Evolutionary conservation across 2,113 vertebrate species (phyloP), one percentile per base, ranked within the genome.

Genomic region (Tamias sibiricus): DNA sequence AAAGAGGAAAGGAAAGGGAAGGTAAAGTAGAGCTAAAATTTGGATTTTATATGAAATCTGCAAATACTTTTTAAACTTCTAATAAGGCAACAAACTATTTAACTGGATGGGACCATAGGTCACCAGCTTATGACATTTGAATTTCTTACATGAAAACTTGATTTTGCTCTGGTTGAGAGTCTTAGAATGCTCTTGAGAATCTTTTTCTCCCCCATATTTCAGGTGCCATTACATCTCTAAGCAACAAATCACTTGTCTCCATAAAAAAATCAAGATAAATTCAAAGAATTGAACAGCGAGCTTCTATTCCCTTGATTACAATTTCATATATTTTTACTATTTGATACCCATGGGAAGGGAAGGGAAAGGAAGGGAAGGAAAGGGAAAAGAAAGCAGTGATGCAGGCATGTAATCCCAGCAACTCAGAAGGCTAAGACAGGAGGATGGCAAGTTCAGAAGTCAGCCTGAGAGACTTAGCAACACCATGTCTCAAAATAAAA

Each of bases 11-110:
- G 54, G 20, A 22, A 22, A 49, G 47, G 54, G 54, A 57, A 24
- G 57, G 20, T 24, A 26, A 72, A 66, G 14, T 69, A 20, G 52
- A 92, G 47, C 62, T 91, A 90, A 90, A 87, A 84, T 87, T 84
- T 94, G 37, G 76, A 66, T 88, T 90, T 87, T 22, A 47, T 35
- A 40, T 85, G 44, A 94, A 87, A 74, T 88, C 30, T 96, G 16
- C 72, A 59, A 88, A 85, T 88, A 77, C 40, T 74, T 93, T 94
- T 93, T 74, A 93, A 95, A 93, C 17, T 71, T 82, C 76, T 44
- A 91, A 32, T 8, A 90, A 20, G 52, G 35, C 75, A 90, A 57
- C 52, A 92, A 94, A 72, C 81, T 37, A 59, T 44, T 86, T 91
- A 87, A 75, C 54, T 89, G 44, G 8, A 49, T n/a, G 75, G 49